A percentile compares a stretch with the other conserved stretches of the same genome.
These are phyloP conservation scores for Paramisgurnus dabryanus DNA, from an alignment of 2,113 vertebrate genomes.

Conservation along the genomic window DNA sequence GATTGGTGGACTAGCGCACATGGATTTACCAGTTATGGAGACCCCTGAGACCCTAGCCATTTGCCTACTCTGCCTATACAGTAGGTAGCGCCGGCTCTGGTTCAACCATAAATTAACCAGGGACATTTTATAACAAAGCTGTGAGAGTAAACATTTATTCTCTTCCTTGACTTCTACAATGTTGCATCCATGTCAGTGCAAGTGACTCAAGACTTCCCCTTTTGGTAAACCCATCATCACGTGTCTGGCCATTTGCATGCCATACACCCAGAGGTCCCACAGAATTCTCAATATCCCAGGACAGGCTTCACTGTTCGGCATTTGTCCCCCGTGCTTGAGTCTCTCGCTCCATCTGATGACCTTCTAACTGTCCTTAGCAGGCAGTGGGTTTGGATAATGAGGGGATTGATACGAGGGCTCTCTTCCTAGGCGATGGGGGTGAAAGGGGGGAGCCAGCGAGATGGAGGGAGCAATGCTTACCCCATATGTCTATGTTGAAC, in stretches of 20 bases:
- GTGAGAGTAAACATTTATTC: slow-evolving; percentile 70
- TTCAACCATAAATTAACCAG: too few species aligned
- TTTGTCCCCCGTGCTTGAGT: slow-evolving; percentile 43
- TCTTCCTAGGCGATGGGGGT: slow-evolving; percentile 54
- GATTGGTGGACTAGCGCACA: too few species aligned
- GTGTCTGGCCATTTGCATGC: slow-evolving; percentile 57
- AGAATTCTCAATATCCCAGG: slow-evolving; percentile 25
- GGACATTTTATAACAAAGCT: slow-evolving; percentile 36
- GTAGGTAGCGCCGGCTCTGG: too few species aligned
- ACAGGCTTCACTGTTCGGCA: slow-evolving; percentile 15
- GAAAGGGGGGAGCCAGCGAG: slow-evolving; percentile 32
- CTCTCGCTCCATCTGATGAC: slow-evolving; percentile 72
- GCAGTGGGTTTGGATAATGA: slow-evolving; percentile 69
- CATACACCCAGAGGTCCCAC: slow-evolving; percentile 47
- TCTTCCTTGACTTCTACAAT: slow-evolving; percentile 22
- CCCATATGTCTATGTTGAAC: slow-evolving; percentile 48
- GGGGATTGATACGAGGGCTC: slow-evolving; percentile 69
- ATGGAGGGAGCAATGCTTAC: slow-evolving; percentile 27
- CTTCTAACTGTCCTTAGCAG: slow-evolving; percentile 67
- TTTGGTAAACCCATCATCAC: slow-evolving; percentile 55
- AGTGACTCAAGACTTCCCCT: slow-evolving; percentile 5
- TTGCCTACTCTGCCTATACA: too few species aligned
- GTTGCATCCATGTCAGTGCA: slow-evolving; percentile 28
- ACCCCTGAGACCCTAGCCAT: too few species aligned
- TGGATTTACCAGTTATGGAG: too few species aligned